A percentile compares a stretch with the other conserved stretches of the same genome.
phyloP scores from a whole-genome alignment of 2,888 invertebrate genomes.

The Drosophila fungiperda region DNA sequence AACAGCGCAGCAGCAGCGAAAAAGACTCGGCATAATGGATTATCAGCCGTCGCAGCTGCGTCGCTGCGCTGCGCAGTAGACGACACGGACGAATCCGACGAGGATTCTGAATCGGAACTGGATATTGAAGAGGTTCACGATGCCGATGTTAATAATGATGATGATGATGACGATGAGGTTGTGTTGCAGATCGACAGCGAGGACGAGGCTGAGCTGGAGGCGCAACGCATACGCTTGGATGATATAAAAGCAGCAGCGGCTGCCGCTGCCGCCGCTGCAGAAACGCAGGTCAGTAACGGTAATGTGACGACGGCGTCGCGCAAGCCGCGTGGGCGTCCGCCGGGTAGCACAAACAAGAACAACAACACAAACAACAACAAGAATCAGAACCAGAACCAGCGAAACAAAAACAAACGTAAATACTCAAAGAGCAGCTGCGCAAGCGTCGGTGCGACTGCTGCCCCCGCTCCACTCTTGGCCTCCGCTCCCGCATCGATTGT shows the following conservation, averaged over 20 bases:
- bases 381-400: conserved; percentile 26
- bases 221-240: conserved; percentile 80
- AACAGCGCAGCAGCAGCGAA: conserved; percentile 54
- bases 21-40: conserved; percentile 75
- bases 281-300: conserved; percentile 65
- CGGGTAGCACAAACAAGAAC: conserved; percentile 53
- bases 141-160: conserved; percentile 73
- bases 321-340: conserved; percentile 69
- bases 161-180: conserved; percentile 66
- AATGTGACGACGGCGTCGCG: conserved; percentile 35
- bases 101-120: conserved; percentile 64
- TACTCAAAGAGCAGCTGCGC: conserved; percentile 59
- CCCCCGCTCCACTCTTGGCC: conserved; percentile 10
- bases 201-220: conserved; percentile 82
- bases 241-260: conserved; percentile 63
- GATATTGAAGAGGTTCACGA: conserved; percentile 72
- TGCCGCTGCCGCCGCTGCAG: conserved; percentile 51
- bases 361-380: conserved; percentile 22
- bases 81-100: conserved; percentile 67
- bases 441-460: conserved; percentile 50
- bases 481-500: conserved; percentile 9
- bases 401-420: conserved; percentile 59
- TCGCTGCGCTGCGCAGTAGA: conserved; percentile 60
- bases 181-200: conserved; percentile 79
- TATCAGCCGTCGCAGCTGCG: conserved; percentile 70